Percentiles rank a stretch among this genome's conserved stretches.
Evolutionary conservation across 2,113 vertebrate species (phyloP).

Genomic region (Carassius carassius): DNA sequence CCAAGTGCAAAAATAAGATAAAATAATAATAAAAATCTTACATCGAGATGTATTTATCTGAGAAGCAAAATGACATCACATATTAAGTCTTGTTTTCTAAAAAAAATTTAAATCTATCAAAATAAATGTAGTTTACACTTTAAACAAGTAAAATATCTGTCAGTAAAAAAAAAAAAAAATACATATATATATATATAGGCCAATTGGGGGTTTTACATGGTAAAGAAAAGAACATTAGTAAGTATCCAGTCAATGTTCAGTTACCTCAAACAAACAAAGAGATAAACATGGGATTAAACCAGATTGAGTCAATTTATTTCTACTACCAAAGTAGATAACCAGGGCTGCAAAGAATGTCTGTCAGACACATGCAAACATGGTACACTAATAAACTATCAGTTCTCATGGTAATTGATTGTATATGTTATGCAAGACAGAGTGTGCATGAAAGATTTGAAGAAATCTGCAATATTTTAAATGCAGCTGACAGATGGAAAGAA

Average conservation of each 20-base stretch:
- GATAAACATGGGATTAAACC: not conserved
- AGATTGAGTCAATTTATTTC: not conserved
- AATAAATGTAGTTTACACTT: no score
- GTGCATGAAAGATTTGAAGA: not conserved
- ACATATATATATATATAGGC: not conserved
- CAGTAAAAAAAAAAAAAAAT: no score
- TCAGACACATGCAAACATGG: not conserved
- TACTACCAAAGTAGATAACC: not conserved
- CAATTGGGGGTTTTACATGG: not conserved
- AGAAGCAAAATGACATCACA: no score
- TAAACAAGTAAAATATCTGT: no score
- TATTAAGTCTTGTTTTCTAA: no score
- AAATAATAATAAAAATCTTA: no score
- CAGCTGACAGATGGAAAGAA: slow-evolving; percentile 6
- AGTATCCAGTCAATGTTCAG: not conserved
- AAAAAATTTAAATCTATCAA: no score
- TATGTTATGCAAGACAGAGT: not conserved
- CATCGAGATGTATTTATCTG: no score
- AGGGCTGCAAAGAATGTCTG: not conserved
- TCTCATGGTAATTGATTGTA: not conserved
- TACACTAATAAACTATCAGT: not conserved
- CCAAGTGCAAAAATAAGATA: no score
- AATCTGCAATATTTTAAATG: not conserved
- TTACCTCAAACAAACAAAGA: not conserved
- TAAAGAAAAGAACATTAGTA: not conserved